phyloP scores from a whole-genome alignment of 53 echinoderm and acorn worm species.

The Astropecten irregularis region DNA sequence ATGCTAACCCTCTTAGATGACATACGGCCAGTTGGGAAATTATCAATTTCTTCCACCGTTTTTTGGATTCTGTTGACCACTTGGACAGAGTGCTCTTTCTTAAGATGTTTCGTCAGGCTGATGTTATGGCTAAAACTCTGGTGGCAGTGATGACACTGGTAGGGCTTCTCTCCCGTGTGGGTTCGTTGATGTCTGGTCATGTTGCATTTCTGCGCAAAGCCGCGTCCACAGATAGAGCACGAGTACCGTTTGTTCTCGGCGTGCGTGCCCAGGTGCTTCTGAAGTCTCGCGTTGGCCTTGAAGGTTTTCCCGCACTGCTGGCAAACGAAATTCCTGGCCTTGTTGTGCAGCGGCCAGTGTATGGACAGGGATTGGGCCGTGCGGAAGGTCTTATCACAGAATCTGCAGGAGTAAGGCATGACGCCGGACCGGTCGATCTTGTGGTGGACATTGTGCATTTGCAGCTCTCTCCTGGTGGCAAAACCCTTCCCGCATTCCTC shows the following conservation, averaged over 20 bases:
- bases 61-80: not conserved
- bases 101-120: constrained; percentile 55
- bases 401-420: constrained; percentile 10
- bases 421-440: not conserved
- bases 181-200: constrained; percentile 25
- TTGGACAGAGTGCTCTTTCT: constrained; percentile 34
- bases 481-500: constrained; percentile 43
- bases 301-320: constrained; percentile 47
- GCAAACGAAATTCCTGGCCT: constrained; percentile 42
- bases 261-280: constrained; percentile 24
- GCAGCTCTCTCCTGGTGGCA: not conserved
- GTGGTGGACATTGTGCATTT: constrained; percentile 33
- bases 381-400: constrained; percentile 28
- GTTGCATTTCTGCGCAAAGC: constrained; percentile 50
- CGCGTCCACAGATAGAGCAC: constrained; percentile 38
- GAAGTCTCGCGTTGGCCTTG: constrained; percentile 25
- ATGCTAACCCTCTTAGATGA: not conserved
- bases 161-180: constrained; percentile 65
- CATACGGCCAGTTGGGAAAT: constrained; percentile 28
- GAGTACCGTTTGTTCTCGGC: constrained; percentile 7
- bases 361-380: constrained; percentile 22
- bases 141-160: constrained; percentile 44
- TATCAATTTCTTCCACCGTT: constrained; percentile 2
- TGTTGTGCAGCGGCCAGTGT: constrained; percentile 41
- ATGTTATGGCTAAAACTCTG: constrained; percentile 55